Evolutionary conservation across 37 sponge, comb jelly and placozoan genomes (phyloP), one percentile per base, ranked within the genome.

Genomic region (Hexactinellida sp.): DNA sequence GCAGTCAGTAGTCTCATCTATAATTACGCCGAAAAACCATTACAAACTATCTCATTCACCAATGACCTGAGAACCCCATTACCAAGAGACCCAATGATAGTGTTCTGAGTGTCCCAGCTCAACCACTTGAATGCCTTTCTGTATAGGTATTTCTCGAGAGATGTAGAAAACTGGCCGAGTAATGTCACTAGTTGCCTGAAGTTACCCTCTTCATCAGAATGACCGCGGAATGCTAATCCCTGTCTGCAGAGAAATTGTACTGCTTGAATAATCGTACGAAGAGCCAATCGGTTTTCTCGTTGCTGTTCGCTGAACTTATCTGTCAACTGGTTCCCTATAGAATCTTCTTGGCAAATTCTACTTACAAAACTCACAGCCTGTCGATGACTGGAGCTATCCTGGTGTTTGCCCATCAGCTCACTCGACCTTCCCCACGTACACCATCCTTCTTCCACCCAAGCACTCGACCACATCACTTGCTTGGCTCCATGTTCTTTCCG

Each of bases 51-150:
- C 32, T 32, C 76, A 10, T 28, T 63, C 76, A 63, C 76, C 76
- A 63, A 63, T 25, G 21, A 21, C 34, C 21, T n/a, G 76, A 63
- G 76, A 63, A 63, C 30, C 76, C 34, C 76, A n/a, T 63, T n/a
- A 63, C 76, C 76, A 63, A 63, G 76, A 63, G 76, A 63, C 76
- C 52, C 52, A 47, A 47, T 47, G 52, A 47, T 9, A 47, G 34
- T 63, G 76, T 63, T 63, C 30, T 63, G 76, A 63, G 76, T 63
- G 19, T 63, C 76, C 76, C 76, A 63, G 30, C 76, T 63, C 76
- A 63, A 63, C 76, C 25, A 63, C 5, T 63, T 63, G 76, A 63
- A 63, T 63, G 19, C 32, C 52, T 47, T 47, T 63, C 76, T 63
- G 30, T 25, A 10, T 63, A 63, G 34, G 30, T 63, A 63, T n/a